These are phyloP conservation scores for Micrasema minimum DNA, from an alignment of 1,140 invertebrate genomes.

Conservation along the genomic window DNA sequence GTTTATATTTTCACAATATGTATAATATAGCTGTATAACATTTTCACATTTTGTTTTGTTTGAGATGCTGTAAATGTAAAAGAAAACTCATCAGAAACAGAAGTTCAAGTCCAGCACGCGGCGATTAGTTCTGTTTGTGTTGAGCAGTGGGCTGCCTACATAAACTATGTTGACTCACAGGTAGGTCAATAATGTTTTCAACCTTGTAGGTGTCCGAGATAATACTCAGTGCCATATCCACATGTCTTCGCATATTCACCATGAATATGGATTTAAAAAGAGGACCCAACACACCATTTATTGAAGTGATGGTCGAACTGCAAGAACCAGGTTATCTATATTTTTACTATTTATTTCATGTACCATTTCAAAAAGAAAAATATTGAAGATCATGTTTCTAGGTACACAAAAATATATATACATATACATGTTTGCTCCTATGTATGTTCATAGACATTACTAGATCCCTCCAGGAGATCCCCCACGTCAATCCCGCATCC, in stretches of 20 bases:
- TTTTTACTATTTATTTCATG: slow-evolving; percentile 20
- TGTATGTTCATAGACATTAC: too few species aligned
- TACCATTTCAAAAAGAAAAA: too few species aligned
- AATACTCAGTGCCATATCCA: slow-evolving; percentile 62
- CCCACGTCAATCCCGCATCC: too few species aligned
- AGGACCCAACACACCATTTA: slow-evolving; percentile 61
- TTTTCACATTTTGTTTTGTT: too few species aligned
- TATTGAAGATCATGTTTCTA: too few species aligned
- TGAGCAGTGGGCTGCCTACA: slow-evolving; percentile 62
- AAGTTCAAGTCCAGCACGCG: neutral
- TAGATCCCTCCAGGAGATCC: too few species aligned
- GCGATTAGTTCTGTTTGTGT: neutral
- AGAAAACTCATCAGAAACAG: neutral
- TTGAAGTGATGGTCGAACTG: slow-evolving; percentile 61
- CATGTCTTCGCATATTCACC: slow-evolving; percentile 62
- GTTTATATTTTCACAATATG: too few species aligned
- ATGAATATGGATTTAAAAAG: slow-evolving; percentile 61
- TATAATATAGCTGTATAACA: too few species aligned
- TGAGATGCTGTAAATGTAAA: too few species aligned
- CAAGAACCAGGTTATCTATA: slow-evolving; percentile 59
- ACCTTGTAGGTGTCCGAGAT: slow-evolving; percentile 58
- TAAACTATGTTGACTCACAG: slow-evolving; percentile 60
- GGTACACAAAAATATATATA: too few species aligned
- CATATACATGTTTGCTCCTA: too few species aligned
- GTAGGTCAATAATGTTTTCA: neutral